Evolutionary conservation across 2,888 invertebrate species (phyloP).

Genomic region (Tubulanus polymorphus): DNA sequence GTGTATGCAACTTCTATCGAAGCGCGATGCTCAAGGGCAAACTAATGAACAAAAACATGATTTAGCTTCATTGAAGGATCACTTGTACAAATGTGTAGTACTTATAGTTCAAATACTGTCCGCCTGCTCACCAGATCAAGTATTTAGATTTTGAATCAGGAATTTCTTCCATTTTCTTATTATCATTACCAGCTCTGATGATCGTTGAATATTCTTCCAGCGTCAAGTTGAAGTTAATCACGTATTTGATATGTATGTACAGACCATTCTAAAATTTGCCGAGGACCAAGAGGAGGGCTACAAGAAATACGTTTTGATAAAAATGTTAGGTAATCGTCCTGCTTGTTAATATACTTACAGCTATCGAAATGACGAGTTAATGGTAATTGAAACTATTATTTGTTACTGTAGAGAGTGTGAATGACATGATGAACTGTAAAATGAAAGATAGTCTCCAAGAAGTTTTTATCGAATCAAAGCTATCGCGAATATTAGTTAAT

Average conservation of each 20-base stretch:
- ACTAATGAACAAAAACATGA: constrained; percentile 39
- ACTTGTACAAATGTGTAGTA: constrained; percentile 59
- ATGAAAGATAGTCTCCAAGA: constrained; percentile 41
- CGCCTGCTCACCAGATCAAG: constrained; percentile 58
- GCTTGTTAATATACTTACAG: neutral
- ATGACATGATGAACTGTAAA: constrained; percentile 39
- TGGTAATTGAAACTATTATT: too few species aligned
- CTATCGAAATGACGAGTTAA: neutral
- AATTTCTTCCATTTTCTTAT: too few species aligned
- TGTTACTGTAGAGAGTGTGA: constrained; percentile 13
- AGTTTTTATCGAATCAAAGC: constrained; percentile 36
- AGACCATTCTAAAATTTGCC: neutral
- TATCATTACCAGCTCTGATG: neutral
- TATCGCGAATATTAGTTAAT: too few species aligned
- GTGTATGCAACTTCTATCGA: constrained; percentile 57
- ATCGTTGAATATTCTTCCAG: constrained; percentile 44
- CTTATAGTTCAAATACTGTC: constrained; percentile 60
- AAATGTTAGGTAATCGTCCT: constrained; percentile 39
- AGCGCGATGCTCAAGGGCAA: constrained; percentile 23
- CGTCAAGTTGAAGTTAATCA: constrained; percentile 62
- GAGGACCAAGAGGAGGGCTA: constrained; percentile 19
- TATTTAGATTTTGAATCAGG: constrained; percentile 25
- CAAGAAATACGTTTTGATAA: constrained; percentile 30
- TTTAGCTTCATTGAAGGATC: constrained; percentile 52
- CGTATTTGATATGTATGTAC: too few species aligned